A percentile compares a stretch with the other conserved stretches of the same genome.
These are phyloP conservation scores for Erpobdella octoculata DNA, from an alignment of 2,888 invertebrate genomes.

Conservation along the genomic window DNA sequence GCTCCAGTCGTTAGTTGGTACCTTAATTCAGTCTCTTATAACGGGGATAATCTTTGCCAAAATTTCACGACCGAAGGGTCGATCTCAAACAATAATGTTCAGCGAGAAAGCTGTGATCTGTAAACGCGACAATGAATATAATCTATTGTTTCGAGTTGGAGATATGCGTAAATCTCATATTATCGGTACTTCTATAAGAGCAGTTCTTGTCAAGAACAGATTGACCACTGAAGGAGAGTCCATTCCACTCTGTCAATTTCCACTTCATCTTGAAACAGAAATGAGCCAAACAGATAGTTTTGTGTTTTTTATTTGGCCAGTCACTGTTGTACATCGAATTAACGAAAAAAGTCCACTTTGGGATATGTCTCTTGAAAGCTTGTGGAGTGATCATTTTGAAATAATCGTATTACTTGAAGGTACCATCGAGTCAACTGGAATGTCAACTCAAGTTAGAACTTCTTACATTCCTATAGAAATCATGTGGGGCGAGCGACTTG, in stretches of 20 bases:
- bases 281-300: slow-evolving; percentile 65
- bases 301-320: slow-evolving; percentile 96
- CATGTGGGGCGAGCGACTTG: slow-evolving; percentile 52
- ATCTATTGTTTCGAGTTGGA: slow-evolving; percentile 51
- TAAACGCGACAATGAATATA: slow-evolving; percentile 49
- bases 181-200: slow-evolving; percentile 34
- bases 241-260: slow-evolving; percentile 82
- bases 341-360: slow-evolving; percentile 82
- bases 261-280: slow-evolving; percentile 33
- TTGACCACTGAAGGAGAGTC: slow-evolving; percentile 77
- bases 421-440: slow-evolving; percentile 35
- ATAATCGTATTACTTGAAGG: slow-evolving; percentile 80
- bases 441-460: slow-evolving; percentile 52
- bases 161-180: slow-evolving; percentile 47
- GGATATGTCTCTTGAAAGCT: slow-evolving; percentile 79
- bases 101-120: slow-evolving; percentile 83
- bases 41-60: slow-evolving; percentile 82
- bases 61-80: slow-evolving; percentile 71
- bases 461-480: slow-evolving; percentile 55
- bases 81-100: slow-evolving; percentile 85
- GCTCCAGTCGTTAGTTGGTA: slow-evolving; percentile 82
- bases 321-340: slow-evolving; percentile 89
- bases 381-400: slow-evolving; percentile 83
- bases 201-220: slow-evolving; percentile 34
- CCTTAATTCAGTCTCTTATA: slow-evolving; percentile 62